Base-by-base conservation (phyloP, 1,140 invertebrate genomes). In the Scaptodrosophila lebanonensis region DNA sequence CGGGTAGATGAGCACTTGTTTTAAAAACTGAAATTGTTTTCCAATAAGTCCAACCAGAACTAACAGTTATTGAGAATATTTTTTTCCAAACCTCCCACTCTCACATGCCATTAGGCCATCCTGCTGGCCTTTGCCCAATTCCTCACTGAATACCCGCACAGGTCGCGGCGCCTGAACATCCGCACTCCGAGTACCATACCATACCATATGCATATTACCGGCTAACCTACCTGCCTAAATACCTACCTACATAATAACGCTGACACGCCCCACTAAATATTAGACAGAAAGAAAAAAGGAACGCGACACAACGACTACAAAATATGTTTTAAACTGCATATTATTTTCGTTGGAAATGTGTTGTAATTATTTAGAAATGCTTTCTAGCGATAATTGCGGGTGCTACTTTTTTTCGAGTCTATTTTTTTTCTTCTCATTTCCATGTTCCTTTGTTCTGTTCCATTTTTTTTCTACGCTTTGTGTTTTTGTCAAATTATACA, bases 371-470 rank as follows among this genome's bases (percentile, higher is more conserved):
- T 76, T 73, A 60, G 68, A 77, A 77, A 77, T 77, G 73, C 75
- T 79, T 79, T 79, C 77, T 79, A 77, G 77, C 73, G 75, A 79
- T 79, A 79, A 79, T 79, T 79, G 73, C 75, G 52, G 73, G 68
- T 79, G 73, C 73, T 59, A 73, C 59, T 52, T 43, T 39, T 52
- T 42, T 22, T 20, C 5, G 20, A 9, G 12, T 8, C n/a, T 9
- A 22, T 22, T 18, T 17, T 42, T 22, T 16, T 54, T 11, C 11
- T 36, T 32, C n/a, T 53, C 7, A 9, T 25, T 20, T 8, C 5
- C 35, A 50, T 33, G 39, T 58, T 30, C 57, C 47, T 61, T 53
- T 60, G 44, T 45, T 70, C 8, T 8, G 22, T 25, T 11, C 25
- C 13, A 48, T 48, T 60, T 49, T 50, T 49, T 35, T 62, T 50